Base-by-base conservation (phyloP, 2,797 vertebrate genomes). In the Chelidonichthys spinosus region DNA sequence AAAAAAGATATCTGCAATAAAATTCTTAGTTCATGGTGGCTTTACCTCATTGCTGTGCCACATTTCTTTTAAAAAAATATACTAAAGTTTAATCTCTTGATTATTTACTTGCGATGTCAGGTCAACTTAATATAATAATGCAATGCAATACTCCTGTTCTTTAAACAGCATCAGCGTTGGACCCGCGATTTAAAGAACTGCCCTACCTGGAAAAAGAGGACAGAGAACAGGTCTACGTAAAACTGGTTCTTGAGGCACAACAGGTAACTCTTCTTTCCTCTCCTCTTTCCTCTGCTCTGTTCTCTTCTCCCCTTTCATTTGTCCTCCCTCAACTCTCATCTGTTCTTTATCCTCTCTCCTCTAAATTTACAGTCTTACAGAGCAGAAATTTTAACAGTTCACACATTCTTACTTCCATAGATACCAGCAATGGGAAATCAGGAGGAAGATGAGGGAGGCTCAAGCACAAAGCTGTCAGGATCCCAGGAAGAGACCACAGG, bases 1-100 rank as follows among this genome's bases (percentile, higher is more conserved):
- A 42, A 42, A 42, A 7, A 42, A 42, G 4, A 42, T 42, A 42
- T 42, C 40, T 42, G 40, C 40, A 42, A 42, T 42, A 42, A 7
- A 60, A 60, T 42, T 60, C n/a, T 42, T 60, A 42, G 39, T 43
- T 60, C 39, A 60, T 43, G 25, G 40, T 60, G 58, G 40, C 58
- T 43, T 60, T 43, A 32, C 39, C 35, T 58, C 17, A 58, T 58
- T 15, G 25, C 36, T 58, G 37, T 40, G 37, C 55, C 17, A 39
- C 52, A 54, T 54, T 35, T 54, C 14, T 54, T n/a, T n/a, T n/a
- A n/a, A n/a, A n/a, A n/a, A 35, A 33, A 54, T 13, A 17, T 35
- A 54, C 52, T 54, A 14, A 54, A 54, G 52, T 54, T 54, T 54
- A 54, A 54, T 54, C 7, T 46, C 6, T 46, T 46, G 44, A 46